Evolutionary conservation across 2,113 vertebrate genomes (phyloP).

Genomic region (Sturnus vulgaris): DNA sequence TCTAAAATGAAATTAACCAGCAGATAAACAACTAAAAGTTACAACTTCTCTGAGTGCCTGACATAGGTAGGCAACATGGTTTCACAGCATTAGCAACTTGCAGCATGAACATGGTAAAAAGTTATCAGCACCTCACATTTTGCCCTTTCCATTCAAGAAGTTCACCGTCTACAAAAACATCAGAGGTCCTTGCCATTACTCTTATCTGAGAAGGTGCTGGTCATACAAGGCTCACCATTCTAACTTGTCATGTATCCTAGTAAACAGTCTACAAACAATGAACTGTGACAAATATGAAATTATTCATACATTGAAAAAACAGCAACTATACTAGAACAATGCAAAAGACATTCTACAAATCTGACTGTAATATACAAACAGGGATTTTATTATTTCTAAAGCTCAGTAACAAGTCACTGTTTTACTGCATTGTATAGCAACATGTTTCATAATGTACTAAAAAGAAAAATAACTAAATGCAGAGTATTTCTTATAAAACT

Average conservation of each 20-base stretch:
- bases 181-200: neutral
- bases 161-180: neutral
- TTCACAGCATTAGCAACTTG: neutral
- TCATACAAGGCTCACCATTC: neutral
- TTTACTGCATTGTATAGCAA: neutral
- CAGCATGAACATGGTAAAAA: neutral
- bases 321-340: neutral
- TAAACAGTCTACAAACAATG: neutral
- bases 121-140: neutral
- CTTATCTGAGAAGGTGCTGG: neutral
- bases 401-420: neutral
- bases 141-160: neutral
- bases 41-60: neutral
- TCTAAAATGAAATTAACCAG: constrained; percentile 49
- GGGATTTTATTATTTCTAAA: neutral
- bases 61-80: neutral
- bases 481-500: neutral
- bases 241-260: neutral
- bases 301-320: neutral
- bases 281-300: neutral
- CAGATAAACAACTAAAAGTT: neutral
- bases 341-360: neutral
- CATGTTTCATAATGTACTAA: neutral
- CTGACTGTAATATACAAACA: neutral
- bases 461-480: neutral